Base-by-base conservation (phyloP, 2,888 invertebrate genomes). In the Apotomis betuletana region DNA sequence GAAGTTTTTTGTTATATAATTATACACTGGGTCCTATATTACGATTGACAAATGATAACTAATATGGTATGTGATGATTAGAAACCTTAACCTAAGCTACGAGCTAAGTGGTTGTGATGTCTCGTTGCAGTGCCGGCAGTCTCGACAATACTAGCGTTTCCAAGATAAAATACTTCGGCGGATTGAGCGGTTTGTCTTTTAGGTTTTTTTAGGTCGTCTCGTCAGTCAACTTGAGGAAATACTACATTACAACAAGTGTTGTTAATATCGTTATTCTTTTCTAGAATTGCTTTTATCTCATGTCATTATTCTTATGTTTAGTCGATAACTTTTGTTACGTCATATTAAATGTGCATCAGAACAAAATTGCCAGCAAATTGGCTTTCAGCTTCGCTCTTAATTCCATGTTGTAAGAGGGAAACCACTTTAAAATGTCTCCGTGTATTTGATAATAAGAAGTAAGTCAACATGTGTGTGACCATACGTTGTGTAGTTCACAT, bases 91-190 rank as follows among this genome's bases (percentile, higher is more conserved):
- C 52, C 63, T 63, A 63, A 13, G 10, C 38, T 54, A 64, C 3
- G 5, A 44, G 15, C 41, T 63, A 41, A 41, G 36, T 41, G 51
- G 15, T 15, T 64, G 64, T 64, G 64, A 64, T 64, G 64, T 54
- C 6, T 64, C 64, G 54, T 44, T 41, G 27, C 12, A 61, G 15
- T 27, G 64, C 54, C 52, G 63, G 41, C 64, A 44, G 54, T 64
- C n/a, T 27, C 15, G 6, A 36, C 61, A 36, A 36, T 63, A 41
- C n/a, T 15, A 52, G 36, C 38, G 36, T 49, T 49, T 49, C 9
- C 9, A 3, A 4, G 8, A 3, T 49, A 44, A 10, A 49, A 49
- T 49, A 49, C 49, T 49, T 49, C 9, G 49, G 3, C 9, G 3
- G 8, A 49, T 10, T 49, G 49, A 49, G 49, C 49, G 49, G 8